These are phyloP conservation scores for Drosophila cracens DNA, from an alignment of 2,888 invertebrate species.

Conservation along the genomic window DNA sequence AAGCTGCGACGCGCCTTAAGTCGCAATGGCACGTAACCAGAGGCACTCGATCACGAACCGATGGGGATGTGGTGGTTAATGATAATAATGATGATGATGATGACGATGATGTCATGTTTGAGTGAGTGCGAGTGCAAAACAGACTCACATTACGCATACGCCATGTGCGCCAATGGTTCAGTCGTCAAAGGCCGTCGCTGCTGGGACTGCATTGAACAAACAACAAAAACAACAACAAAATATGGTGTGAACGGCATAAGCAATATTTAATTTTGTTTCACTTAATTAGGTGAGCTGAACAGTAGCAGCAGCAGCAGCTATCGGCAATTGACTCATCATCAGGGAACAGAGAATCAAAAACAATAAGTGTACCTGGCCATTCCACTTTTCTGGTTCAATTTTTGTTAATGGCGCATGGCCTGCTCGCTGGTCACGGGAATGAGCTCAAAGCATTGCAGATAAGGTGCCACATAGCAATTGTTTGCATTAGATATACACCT, in stretches of 20 bases:
- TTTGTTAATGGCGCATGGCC: constrained; percentile 25
- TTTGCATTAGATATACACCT: constrained; percentile 30
- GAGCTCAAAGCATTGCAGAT: constrained; percentile 34
- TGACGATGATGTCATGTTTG: constrained; percentile 42
- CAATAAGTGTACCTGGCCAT: background rate
- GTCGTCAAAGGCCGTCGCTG: constrained; percentile 41
- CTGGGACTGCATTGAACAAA: constrained; percentile 69
- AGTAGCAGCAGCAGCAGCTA: constrained; percentile 7
- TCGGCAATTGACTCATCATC: constrained; percentile 7
- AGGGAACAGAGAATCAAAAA: background rate
- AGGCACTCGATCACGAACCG: constrained; percentile 15
- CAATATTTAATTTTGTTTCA: constrained; percentile 39
- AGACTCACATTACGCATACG: constrained; percentile 65
- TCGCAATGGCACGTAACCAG: constrained; percentile 31
- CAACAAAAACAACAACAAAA: constrained; percentile 34
- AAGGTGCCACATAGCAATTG: constrained; percentile 18
- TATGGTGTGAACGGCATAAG: constrained; percentile 49
- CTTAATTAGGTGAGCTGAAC: constrained; percentile 49
- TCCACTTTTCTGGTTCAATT: constrained; percentile 35
- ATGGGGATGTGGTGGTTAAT: background rate
- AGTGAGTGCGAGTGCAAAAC: constrained; percentile 30
- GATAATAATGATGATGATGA: background rate
- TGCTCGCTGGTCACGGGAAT: constrained; percentile 40
- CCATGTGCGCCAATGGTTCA: constrained; percentile 58
- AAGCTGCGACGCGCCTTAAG: constrained; percentile 29